Base-by-base conservation (phyloP, 2,888 invertebrate species). In the Dexiosoma caninum region DNA sequence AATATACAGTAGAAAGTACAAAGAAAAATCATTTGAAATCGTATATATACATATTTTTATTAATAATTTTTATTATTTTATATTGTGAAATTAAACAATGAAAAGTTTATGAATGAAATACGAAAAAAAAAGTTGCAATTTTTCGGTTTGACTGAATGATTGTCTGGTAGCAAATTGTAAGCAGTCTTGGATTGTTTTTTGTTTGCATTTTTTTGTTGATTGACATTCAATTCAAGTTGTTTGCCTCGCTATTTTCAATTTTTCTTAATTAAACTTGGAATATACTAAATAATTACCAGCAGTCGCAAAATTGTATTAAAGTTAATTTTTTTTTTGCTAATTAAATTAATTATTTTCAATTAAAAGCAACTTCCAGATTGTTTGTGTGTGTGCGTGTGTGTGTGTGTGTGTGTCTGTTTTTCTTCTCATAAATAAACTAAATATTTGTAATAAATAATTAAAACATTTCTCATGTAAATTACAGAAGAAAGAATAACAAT, bases 271-370 rank as follows among this genome's bases (percentile, higher is more conserved):
- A 32, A 60, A 40, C 71, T 71, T 71, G 71, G 10, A 30, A 40
- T 51, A 23, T n/a, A n/a, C n/a, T n/a, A 51, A 51, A 60, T 60
- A 40, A 53, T 30, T 19, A 71, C 2, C 70, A 37, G 23, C 59
- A 49, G 27, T 19, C 57, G 46, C 37, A 37, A 64, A 49, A 21
- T 35, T 55, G 27, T 12, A 23, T 7, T 21, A 44, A 12, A 70
- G 21, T 49, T 10, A 37, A 59, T 16, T 44, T 51, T 66, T 57
- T 55, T 46, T 59, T 46, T 60, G 21, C 6, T 57, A 67, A 66
- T 60, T 66, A 67, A 66, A 49, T 66, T 59, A 75, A 75, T 75
- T 75, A 75, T 49, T 75, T 66, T 30, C 66, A 57, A 67, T 59
- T 59, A 66, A 66, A 74, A 75, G 49, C 66, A 66, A 42, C 66